Base-by-base conservation (phyloP, 2,888 invertebrate species). In the Seira musarum region DNA sequence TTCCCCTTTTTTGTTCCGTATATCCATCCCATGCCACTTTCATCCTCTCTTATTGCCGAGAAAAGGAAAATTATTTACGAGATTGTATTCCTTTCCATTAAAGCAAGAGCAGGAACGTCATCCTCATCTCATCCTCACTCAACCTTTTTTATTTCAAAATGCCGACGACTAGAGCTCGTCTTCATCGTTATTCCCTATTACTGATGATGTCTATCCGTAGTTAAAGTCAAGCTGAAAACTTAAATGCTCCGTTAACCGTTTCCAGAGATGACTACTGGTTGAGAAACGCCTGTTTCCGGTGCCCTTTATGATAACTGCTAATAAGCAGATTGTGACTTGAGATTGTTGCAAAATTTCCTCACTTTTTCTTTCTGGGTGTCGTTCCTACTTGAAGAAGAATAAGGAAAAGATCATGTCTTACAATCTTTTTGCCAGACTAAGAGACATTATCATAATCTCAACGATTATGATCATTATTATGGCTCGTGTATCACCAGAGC, bases 81-180 rank as follows among this genome's bases (percentile, higher is more conserved):
- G 49, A 66, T 66, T 35, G 66, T 66, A 21, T 21, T 46, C 17
- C 19, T 46, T 66, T 40, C 21, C 66, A 46, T 66, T 46, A 49
- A 49, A 8, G 17, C 49, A 30, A 30, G 30, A 8, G 8, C 2
- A 30, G 30, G 8, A 30, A 30, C 8, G 8, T 30, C 30, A 30
- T 30, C 8, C 8, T 30, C 30, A 8, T 30, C 30, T 30, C 30
- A 30, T 8, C 30, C 30, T 30, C 3, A 2, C 30, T 30, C 30
- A 30, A 30, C 30, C 30, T 30, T 8, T 30, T 8, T 30, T n/a
- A n/a, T n/a, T n/a, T n/a, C n/a, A 30, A 30, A 8, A 30, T 30
- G 30, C 30, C 30, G 30, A 30, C 30, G 8, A 30, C 8, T 30
- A 30, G 3, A 30, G 8, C 30, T 30, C 30, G 30, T 5, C 30